Conservation (phyloP, 2,113 vertebrate species). For the Callospermophilus lateralis region DNA sequence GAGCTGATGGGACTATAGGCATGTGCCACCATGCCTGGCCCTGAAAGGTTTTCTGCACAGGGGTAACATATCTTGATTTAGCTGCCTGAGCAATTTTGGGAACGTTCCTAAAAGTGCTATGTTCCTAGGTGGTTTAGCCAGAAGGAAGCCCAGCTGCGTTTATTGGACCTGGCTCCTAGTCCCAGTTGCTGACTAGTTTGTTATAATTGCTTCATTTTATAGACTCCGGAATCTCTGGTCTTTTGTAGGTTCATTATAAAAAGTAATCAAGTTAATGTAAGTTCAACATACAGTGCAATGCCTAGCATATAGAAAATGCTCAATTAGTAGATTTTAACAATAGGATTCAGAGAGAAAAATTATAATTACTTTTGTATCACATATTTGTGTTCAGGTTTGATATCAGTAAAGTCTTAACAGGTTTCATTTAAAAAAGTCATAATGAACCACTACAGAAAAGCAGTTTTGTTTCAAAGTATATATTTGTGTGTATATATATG, state of each 20-base stretch:
- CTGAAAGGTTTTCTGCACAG: background rate
- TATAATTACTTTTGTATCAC: background rate
- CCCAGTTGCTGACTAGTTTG: background rate
- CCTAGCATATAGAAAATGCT: background rate
- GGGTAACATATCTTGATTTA: background rate
- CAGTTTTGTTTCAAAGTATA: background rate
- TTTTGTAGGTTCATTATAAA: slow-evolving; percentile 12
- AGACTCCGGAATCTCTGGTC: background rate
- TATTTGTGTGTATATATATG: no score
- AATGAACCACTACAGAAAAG: slow-evolving; percentile 28
- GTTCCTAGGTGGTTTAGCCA: background rate
- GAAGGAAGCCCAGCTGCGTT: background rate
- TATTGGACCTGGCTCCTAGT: background rate
- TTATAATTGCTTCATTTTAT: background rate
- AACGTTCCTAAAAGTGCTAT: background rate
- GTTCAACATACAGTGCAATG: background rate
- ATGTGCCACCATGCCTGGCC: background rate
- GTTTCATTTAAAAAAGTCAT: slow-evolving; percentile 10
- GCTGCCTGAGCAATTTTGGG: background rate
- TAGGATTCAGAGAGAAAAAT: slow-evolving; percentile 48
- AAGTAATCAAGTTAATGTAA: slow-evolving; percentile 43
- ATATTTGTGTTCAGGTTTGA: slow-evolving; percentile 44
- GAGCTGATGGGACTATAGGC: no score
- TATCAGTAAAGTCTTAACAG: background rate
- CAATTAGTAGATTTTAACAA: slow-evolving; percentile 30